Conservation (phyloP, 2,797 vertebrate species). For the Enteromius argenteus region DNA sequence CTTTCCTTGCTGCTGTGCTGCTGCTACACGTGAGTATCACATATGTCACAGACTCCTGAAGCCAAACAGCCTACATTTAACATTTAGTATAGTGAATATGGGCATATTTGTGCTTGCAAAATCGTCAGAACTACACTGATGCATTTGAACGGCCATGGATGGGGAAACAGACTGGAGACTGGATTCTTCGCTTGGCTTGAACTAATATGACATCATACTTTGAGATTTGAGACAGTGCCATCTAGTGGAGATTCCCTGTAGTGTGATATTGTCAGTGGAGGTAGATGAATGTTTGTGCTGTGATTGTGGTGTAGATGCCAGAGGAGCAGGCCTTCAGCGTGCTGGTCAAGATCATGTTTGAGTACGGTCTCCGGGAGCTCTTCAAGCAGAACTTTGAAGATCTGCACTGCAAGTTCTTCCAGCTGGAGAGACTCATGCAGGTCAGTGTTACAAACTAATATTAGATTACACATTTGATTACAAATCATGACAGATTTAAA, state of each 20-base stretch:
- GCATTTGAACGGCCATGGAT: neutral
- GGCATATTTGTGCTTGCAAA: neutral
- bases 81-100: neutral
- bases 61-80: neutral
- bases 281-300: constrained; percentile 20
- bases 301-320: constrained; percentile 86
- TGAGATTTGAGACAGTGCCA: constrained; percentile 32
- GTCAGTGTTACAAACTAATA: constrained; percentile 68
- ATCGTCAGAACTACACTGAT: neutral
- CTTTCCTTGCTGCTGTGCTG: constrained; percentile 96
- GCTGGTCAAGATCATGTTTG: constrained; percentile 99
- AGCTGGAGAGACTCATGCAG: constrained; percentile 98
- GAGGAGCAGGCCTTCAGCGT: constrained; percentile 99
- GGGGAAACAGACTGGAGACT: neutral
- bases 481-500: neutral
- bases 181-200: neutral
- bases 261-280: neutral
- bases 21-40: constrained; percentile 91
- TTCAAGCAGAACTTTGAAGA: constrained; percentile 99
- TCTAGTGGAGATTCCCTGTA: constrained; percentile 63
- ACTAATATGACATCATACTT: neutral
- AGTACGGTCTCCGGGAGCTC: constrained; percentile 99
- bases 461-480: neutral
- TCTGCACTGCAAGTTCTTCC: constrained; percentile 99
- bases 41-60: constrained; percentile 55